Percentiles rank a stretch among this genome's conserved stretches.
Evolutionary conservation across 2,888 invertebrate species (phyloP).

Genomic region (Euphydryas editha): DNA sequence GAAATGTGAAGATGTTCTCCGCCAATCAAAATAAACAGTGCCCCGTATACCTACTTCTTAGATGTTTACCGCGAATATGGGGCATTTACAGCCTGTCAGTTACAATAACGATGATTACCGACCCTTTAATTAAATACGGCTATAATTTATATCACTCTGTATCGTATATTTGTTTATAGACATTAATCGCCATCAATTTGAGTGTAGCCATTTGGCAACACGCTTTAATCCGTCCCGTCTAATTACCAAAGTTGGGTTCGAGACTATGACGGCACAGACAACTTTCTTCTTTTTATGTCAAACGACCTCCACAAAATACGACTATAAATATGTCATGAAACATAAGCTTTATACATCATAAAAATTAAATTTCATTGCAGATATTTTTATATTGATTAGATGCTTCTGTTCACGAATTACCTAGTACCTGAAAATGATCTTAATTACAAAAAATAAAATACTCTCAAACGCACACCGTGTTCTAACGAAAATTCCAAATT

Average conservation of each 20-base stretch:
- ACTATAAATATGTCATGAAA: constrained; percentile 12
- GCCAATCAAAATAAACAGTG: not conserved
- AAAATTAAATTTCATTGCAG: not conserved
- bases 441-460: no score
- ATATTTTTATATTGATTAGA: no score
- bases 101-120: not conserved
- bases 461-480: no score
- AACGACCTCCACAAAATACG: constrained; percentile 20
- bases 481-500: no score
- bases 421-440: no score
- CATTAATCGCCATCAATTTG: constrained; percentile 30
- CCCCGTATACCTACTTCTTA: not conserved
- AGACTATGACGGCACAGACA: constrained; percentile 12
- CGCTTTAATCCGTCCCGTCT: constrained; percentile 39
- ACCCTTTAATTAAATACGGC: constrained; percentile 10
- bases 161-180: constrained; percentile 27
- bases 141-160: constrained; percentile 7
- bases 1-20: no score
- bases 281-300: constrained; percentile 32
- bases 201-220: constrained; percentile 32
- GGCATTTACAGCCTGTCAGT: constrained; percentile 1
- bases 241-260: constrained; percentile 32
- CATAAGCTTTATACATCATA: not conserved
- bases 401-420: no score
- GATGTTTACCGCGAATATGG: not conserved